phyloP scores from a whole-genome alignment of 1,140 invertebrate species.

The Apis laboriosa region DNA sequence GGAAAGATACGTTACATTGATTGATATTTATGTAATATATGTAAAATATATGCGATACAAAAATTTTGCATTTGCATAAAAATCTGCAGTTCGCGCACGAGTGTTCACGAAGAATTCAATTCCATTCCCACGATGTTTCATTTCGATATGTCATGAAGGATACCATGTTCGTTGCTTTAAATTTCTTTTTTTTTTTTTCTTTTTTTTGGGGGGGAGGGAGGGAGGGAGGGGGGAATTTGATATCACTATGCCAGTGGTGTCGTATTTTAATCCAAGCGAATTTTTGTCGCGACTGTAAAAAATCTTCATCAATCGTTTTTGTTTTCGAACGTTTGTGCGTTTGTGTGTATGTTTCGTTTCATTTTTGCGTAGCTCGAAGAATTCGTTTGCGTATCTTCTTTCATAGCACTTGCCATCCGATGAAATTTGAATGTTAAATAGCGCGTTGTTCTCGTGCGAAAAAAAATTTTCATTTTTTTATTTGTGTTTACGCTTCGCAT shows the following conservation, averaged over 20 bases:
- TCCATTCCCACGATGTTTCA: constrained; percentile 8
- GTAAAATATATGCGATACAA: too few species aligned
- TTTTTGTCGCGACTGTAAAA: background rate
- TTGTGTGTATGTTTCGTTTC: background rate
- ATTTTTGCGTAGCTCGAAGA: background rate
- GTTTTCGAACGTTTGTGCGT: too few species aligned
- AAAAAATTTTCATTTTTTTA: background rate
- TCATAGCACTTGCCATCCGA: background rate
- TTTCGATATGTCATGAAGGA: background rate
- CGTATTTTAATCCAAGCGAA: background rate
- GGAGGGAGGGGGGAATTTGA: background rate
- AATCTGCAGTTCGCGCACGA: too few species aligned
- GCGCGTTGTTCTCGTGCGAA: background rate
- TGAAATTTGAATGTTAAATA: background rate
- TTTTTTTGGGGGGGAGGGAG: too few species aligned
- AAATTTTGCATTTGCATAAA: too few species aligned
- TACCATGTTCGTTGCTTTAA: background rate
- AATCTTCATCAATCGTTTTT: background rate
- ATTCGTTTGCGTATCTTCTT: background rate
- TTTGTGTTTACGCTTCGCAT: constrained; percentile 23
- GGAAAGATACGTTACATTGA: too few species aligned
- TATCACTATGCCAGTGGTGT: too few species aligned
- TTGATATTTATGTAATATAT: too few species aligned
- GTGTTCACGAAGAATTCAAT: background rate
- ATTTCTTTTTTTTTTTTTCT: background rate